phyloP scores from a whole-genome alignment of 2,888 invertebrate species.

The Calliphora vomitoria region DNA sequence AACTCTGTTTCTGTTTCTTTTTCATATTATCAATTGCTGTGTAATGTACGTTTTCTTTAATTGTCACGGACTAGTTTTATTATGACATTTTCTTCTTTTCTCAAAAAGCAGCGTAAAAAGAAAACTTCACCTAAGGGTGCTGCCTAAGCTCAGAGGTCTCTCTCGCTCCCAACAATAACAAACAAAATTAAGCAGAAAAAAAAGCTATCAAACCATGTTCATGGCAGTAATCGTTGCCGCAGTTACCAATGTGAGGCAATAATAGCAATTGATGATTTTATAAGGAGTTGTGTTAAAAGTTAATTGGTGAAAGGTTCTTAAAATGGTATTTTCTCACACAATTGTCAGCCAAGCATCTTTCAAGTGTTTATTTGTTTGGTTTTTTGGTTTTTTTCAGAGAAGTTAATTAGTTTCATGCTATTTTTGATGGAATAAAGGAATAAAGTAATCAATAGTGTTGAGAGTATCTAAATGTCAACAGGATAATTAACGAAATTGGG shows the following conservation, averaged over 20 bases:
- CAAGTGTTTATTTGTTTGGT: background rate
- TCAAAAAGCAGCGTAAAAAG: background rate
- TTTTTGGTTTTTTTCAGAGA: background rate
- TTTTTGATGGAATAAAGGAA: too few relatives aligned
- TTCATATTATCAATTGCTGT: slow-evolving; percentile 15
- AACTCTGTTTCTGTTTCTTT: slow-evolving; percentile 1
- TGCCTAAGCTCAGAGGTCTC: slow-evolving; percentile 30
- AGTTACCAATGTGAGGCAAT: background rate
- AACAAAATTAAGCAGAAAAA: background rate
- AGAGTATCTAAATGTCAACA: too few relatives aligned
- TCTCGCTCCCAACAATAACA: background rate
- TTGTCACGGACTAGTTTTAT: slow-evolving; percentile 62
- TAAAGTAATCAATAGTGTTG: background rate
- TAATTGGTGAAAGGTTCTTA: slow-evolving; percentile 71
- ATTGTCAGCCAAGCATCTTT: slow-evolving; percentile 34
- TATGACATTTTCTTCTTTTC: slow-evolving; percentile 29
- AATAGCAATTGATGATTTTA: slow-evolving; percentile 48
- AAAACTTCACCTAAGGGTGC: slow-evolving; percentile 57
- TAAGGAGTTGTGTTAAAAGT: slow-evolving; percentile 52
- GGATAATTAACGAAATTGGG: too few relatives aligned
- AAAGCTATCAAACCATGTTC: slow-evolving; percentile 29
- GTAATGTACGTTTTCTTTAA: slow-evolving; percentile 52
- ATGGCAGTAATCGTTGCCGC: slow-evolving; percentile 22
- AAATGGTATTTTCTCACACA: slow-evolving; percentile 73
- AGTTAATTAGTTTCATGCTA: too few relatives aligned